Conservation (phyloP, 2,797 vertebrate genomes). For the Schizopygopsis pylzovi region DNA sequence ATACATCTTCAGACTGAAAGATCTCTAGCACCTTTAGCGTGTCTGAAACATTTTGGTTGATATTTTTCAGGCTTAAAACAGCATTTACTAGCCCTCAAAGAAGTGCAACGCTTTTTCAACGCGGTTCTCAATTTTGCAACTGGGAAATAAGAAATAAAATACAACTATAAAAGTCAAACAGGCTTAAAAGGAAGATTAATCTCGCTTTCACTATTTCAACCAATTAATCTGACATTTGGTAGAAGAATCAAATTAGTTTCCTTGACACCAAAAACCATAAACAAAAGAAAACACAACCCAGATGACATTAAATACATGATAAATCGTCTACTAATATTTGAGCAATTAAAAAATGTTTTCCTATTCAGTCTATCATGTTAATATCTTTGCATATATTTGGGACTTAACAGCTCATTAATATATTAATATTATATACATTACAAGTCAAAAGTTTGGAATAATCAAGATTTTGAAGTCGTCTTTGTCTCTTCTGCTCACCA, state of each 20-base stretch:
- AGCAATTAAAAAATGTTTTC: background rate
- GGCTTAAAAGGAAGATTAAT: background rate
- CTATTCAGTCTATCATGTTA: background rate
- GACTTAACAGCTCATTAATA: background rate
- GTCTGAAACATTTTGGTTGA: conserved; percentile 47
- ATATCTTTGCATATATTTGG: background rate
- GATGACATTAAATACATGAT: background rate
- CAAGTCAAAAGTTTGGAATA: background rate
- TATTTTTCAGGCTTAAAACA: conserved; percentile 11
- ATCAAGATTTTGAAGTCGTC: background rate
- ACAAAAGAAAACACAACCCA: background rate
- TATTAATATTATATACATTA: background rate
- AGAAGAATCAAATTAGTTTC: background rate
- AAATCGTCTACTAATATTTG: background rate
- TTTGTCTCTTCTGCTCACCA: background rate
- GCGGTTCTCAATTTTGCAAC: background rate
- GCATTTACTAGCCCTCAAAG: conserved; percentile 29
- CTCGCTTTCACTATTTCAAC: background rate
- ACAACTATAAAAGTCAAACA: background rate
- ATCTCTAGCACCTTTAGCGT: conserved; percentile 41
- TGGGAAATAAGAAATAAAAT: background rate
- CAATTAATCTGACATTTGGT: background rate
- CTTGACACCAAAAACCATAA: background rate
- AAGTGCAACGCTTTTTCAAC: conserved; percentile 18
- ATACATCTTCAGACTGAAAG: background rate